Evolutionary conservation across 37 sponge, comb jelly and placozoan genomes (phyloP).

Genomic region (Haliclona indistincta): DNA sequence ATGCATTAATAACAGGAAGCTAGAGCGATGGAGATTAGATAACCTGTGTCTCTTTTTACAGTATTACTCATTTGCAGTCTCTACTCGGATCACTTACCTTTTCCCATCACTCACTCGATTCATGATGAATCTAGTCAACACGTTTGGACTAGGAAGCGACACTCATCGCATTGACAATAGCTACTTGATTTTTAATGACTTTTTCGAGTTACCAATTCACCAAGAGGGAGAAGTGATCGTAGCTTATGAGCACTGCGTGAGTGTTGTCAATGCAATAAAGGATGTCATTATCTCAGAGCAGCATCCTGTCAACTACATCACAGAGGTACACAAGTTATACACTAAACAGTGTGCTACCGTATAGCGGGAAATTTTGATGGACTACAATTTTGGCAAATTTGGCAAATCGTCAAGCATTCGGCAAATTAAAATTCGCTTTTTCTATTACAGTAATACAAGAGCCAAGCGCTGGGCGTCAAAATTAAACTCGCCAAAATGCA

Average conservation of each 20-base stretch:
- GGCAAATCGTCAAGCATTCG: too few species aligned
- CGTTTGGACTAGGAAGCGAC: slow-evolving; percentile 7
- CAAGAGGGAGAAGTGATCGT: slow-evolving; percentile 59
- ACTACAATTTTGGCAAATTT: too few species aligned
- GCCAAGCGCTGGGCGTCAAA: not conserved
- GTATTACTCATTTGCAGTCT: slow-evolving; percentile 65
- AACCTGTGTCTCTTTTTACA: slow-evolving; percentile 7
- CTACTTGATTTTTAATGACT: slow-evolving; percentile 54
- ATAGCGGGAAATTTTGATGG: too few species aligned
- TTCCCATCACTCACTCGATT: slow-evolving; percentile 26
- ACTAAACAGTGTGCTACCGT: too few species aligned
- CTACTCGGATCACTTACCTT: slow-evolving; percentile 42
- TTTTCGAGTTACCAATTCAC: slow-evolving; percentile 57
- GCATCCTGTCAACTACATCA: slow-evolving; percentile 62
- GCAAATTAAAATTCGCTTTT: too few species aligned
- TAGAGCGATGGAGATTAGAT: too few species aligned
- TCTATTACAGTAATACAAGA: too few species aligned
- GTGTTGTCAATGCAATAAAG: slow-evolving; percentile 16
- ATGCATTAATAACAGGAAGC: not conserved
- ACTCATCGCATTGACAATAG: slow-evolving; percentile 41
- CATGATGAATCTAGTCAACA: slow-evolving; percentile 37
- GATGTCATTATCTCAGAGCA: slow-evolving; percentile 18
- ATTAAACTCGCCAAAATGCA: too few species aligned
- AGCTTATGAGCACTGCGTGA: slow-evolving; percentile 26
- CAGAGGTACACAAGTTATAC: slow-evolving; percentile 32